These are phyloP conservation scores for Oenanthe oenanthe DNA, from an alignment of 2,113 vertebrate genomes.

Conservation along the genomic window DNA sequence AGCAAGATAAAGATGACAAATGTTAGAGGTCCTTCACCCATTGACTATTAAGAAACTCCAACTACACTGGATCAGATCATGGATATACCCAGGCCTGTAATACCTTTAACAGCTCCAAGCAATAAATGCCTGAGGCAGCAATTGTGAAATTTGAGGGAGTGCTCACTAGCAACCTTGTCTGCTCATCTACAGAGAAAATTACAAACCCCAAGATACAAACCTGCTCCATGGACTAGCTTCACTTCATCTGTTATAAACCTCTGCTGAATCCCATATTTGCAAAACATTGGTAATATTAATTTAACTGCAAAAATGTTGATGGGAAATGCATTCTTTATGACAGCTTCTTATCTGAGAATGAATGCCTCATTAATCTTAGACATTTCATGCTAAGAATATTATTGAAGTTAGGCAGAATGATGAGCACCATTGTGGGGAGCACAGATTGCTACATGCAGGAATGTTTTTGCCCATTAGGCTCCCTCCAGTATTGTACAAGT, in stretches of 20 bases:
- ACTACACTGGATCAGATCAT: neutral
- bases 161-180: neutral
- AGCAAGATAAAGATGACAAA: neutral
- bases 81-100: neutral
- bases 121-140: neutral
- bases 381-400: slow-evolving; percentile 70
- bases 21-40: neutral
- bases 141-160: neutral
- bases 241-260: neutral
- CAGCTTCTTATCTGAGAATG: slow-evolving; percentile 45
- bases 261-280: neutral
- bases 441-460: slow-evolving; percentile 62
- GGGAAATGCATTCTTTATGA: slow-evolving; percentile 54
- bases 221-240: neutral
- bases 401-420: slow-evolving; percentile 69
- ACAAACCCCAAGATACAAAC: neutral
- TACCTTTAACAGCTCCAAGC: neutral
- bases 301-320: slow-evolving; percentile 37
- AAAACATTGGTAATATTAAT: slow-evolving; percentile 25
- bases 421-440: slow-evolving; percentile 61
- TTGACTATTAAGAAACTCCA: neutral
- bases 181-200: neutral
- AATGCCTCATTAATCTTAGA: slow-evolving; percentile 72
- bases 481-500: slow-evolving; percentile 2
- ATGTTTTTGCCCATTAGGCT: slow-evolving; percentile 50